Evolutionary conservation across 2,113 vertebrate species (phyloP).

Genomic region (Triplophysa tibetana): DNA sequence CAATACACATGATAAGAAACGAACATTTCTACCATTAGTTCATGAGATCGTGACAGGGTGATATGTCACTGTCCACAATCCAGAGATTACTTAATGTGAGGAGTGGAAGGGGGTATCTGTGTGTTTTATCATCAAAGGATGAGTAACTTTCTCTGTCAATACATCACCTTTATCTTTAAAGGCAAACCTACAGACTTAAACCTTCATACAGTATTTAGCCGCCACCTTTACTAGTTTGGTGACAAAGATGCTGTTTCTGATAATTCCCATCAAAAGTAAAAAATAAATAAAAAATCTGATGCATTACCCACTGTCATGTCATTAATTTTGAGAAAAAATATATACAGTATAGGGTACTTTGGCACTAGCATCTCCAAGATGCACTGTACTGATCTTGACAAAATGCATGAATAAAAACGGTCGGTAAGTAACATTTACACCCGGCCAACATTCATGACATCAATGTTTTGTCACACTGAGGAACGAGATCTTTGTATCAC

Average conservation of each 20-base stretch:
- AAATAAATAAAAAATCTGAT: no score
- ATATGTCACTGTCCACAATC: conserved; percentile 51
- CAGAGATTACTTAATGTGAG: conserved; percentile 41
- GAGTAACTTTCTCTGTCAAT: conserved; percentile 46
- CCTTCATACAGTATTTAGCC: conserved; percentile 16
- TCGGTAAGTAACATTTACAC: no score
- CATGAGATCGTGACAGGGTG: conserved; percentile 40
- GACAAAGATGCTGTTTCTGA: background rate
- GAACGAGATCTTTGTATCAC: background rate
- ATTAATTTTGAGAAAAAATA: no score
- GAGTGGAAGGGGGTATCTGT: conserved; percentile 28
- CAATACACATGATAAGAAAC: conserved; percentile 54
- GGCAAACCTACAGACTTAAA: conserved; percentile 4
- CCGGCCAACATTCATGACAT: no score
- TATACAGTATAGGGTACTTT: no score
- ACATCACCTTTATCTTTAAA: conserved; percentile 42
- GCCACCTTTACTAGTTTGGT: background rate
- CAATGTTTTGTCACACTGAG: no score
- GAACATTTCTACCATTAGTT: conserved; percentile 45
- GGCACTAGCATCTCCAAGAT: no score
- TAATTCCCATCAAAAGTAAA: no score
- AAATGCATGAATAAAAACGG: no score
- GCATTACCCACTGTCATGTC: no score
- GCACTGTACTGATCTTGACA: no score
- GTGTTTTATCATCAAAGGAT: conserved; percentile 56